Evolutionary conservation across 2,113 vertebrate species (phyloP), one percentile per base, ranked within the genome.

Genomic region (Marcusenius ussheri): DNA sequence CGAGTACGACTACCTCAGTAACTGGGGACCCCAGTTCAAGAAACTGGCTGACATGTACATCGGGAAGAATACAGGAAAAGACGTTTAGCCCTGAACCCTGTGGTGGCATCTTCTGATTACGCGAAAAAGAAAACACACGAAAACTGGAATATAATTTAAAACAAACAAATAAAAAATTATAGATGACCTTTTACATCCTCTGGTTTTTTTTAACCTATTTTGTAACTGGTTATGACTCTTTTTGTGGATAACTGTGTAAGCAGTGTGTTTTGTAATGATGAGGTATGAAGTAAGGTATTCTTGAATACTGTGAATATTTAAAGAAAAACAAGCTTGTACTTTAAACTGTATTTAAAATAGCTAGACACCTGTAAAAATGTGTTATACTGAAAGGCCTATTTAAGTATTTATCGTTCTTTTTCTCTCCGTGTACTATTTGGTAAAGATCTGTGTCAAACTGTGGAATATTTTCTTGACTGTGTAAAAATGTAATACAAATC

Each of bases 1-100:
- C 89, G 97, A 96, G 93, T 98, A 97, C 87, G 97, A 98, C 92
- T 98, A 97, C 95, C 97, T 98, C 89, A 95, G 96, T 89, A 96
- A 96, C 86, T 98, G 97, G 97, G 97, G 97, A 1, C 97, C 97
- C 7, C 95, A 96, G 39, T 98, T 98, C 88, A 96, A 97, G 89
- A 98, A 97, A 95, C 93, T 98, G 13, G 97, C 97, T 0, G 97
- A 98, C 89, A 96, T 98, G 97, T 98, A 98, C 0, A 96, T 97
- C 42, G 96, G 95, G 49, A 96, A 96, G 70, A 96, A 97, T 42
- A 96, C 96, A 88, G 96, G 96, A 93, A 96, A 95, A 89, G 97
- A 97, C 92, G 94, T 95, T 88, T 97, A 96, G 95, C 93, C 93
- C 89, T 0, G 49, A 88, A n/a, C 42, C 19, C 19, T 10, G 3